phyloP scores from a whole-genome alignment of 2,888 invertebrate species.

The Ligdia adustata region DNA sequence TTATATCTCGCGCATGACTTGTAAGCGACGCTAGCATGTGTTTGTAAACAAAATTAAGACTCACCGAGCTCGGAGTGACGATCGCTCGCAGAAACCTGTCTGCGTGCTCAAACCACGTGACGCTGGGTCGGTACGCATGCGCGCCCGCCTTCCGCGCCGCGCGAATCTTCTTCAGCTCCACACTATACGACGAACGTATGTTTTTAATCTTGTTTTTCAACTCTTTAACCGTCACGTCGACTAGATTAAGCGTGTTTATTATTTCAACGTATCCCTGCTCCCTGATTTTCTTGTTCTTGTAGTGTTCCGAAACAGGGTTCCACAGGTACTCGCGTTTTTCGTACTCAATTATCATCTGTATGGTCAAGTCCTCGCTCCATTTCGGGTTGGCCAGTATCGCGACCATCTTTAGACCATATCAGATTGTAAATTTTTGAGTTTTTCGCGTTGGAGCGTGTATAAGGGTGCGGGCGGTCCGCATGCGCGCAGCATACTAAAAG shows the following conservation, averaged over 20 bases:
- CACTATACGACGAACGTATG: constrained; percentile 81
- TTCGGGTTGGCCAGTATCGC: constrained; percentile 79
- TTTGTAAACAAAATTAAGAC: constrained; percentile 55
- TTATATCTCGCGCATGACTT: constrained; percentile 50
- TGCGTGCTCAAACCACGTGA: constrained; percentile 83
- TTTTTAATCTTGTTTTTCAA: constrained; percentile 82
- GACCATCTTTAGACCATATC: constrained; percentile 76
- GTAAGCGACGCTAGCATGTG: constrained; percentile 47
- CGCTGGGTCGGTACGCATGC: constrained; percentile 82
- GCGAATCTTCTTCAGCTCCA: constrained; percentile 82
- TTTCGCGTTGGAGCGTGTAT: constrained; percentile 60
- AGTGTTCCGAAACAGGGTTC: constrained; percentile 80
- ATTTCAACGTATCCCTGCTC: constrained; percentile 80
- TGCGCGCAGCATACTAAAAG: constrained; percentile 85
- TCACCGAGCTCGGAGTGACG: constrained; percentile 82
- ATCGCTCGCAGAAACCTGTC: constrained; percentile 83
- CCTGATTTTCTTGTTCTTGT: constrained; percentile 80
- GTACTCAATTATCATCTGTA: constrained; percentile 80
- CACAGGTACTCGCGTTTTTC: constrained; percentile 79
- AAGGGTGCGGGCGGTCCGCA: constrained; percentile 83
- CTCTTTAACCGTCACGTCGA: constrained; percentile 79
- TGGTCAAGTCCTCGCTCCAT: constrained; percentile 81
- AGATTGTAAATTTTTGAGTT: constrained; percentile 46
- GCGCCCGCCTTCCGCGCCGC: constrained; percentile 81
- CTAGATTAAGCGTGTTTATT: constrained; percentile 74